Conservation (phyloP, 2,113 vertebrate species). For the Sakesphorus luctuosus region DNA sequence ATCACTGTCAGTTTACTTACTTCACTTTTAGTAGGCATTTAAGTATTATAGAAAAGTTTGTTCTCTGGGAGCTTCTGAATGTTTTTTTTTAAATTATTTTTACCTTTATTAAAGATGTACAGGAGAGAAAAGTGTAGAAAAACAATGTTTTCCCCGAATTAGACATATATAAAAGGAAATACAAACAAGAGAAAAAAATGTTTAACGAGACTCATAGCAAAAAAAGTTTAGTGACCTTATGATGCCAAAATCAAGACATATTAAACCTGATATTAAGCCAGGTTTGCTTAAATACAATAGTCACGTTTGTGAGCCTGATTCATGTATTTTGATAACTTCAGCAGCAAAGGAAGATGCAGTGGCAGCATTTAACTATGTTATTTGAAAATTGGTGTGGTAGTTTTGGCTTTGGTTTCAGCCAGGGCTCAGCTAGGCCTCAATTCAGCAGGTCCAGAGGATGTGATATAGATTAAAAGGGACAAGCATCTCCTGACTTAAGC, state of each 20-base stretch:
- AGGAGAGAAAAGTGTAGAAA: background rate
- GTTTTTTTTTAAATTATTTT: background rate
- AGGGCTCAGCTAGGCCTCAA: too few relatives aligned
- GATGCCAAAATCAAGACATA: background rate
- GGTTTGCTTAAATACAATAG: background rate
- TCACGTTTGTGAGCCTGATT: background rate
- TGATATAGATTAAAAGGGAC: too few relatives aligned
- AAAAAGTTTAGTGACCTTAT: background rate
- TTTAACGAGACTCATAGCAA: background rate
- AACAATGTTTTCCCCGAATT: background rate
- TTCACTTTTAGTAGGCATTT: background rate
- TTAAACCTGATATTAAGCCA: background rate
- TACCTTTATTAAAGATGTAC: background rate
- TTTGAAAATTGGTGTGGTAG: background rate
- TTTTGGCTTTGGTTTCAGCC: too few relatives aligned
- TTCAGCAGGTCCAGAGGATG: too few relatives aligned
- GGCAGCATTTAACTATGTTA: background rate
- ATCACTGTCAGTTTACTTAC: background rate
- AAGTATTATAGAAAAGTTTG: background rate
- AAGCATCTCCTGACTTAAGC: too few relatives aligned
- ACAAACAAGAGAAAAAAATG: background rate
- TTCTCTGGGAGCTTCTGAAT: background rate
- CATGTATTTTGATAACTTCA: background rate
- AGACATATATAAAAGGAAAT: background rate
- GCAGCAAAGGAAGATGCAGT: background rate